Conservation (phyloP, 2,888 invertebrate genomes). For the Tinea pellionella region DNA sequence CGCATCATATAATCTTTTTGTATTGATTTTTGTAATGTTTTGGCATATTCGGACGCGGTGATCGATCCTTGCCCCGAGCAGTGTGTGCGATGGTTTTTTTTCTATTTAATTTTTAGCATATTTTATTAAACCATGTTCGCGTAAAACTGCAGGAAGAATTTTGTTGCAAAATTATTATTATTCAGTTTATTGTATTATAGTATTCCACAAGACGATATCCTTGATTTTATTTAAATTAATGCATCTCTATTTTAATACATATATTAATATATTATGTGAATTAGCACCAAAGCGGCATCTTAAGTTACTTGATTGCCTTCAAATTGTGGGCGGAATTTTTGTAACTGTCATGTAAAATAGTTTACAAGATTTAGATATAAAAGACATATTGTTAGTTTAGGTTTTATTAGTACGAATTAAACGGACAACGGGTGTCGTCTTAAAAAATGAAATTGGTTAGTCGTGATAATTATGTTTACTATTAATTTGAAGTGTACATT, state of each 20-base stretch:
- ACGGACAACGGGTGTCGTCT: neutral
- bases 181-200: too few species aligned
- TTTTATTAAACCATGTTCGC: too few species aligned
- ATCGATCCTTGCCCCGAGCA: too few species aligned
- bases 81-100: too few species aligned
- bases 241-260: neutral
- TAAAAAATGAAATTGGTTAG: constrained; percentile 3
- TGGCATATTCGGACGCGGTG: too few species aligned
- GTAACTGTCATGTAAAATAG: neutral
- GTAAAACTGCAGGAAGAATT: too few species aligned
- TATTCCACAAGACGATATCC: neutral
- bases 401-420: neutral
- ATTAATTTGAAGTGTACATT: neutral
- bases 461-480: neutral
- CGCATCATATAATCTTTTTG: too few species aligned
- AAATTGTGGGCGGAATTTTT: constrained; percentile 2
- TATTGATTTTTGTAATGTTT: too few species aligned
- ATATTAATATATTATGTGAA: neutral
- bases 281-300: neutral
- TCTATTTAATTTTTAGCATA: too few species aligned
- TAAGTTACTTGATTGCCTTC: neutral
- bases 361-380: neutral
- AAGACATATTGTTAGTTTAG: neutral
- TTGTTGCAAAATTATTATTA: too few species aligned
- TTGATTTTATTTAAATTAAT: neutral